phyloP scores from a whole-genome alignment of 2,888 invertebrate genomes.

The Xestia ashworthii region DNA sequence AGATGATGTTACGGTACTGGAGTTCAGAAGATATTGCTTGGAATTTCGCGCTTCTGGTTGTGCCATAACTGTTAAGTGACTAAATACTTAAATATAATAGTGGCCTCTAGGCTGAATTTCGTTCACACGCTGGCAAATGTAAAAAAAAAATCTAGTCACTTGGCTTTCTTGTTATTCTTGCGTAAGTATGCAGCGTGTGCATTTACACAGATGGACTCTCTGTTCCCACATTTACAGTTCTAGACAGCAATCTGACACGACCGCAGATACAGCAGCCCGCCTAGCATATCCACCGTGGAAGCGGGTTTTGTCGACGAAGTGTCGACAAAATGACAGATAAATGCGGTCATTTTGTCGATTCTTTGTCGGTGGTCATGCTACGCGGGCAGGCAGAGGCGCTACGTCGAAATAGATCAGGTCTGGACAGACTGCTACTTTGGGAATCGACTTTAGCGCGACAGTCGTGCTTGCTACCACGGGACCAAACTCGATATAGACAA shows the following conservation, averaged over 20 bases:
- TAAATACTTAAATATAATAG: neutral
- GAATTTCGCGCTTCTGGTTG: neutral
- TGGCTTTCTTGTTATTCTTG: neutral
- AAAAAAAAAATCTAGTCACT: neutral
- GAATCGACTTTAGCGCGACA: neutral
- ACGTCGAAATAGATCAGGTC: neutral
- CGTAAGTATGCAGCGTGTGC: neutral
- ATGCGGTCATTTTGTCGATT: too few relatives aligned
- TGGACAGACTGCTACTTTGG: neutral
- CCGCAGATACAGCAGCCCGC: neutral
- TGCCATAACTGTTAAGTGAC: neutral
- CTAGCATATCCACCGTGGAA: too few relatives aligned
- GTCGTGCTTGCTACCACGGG: neutral
- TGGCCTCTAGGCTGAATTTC: neutral
- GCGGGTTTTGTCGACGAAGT: too few relatives aligned
- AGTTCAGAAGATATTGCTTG: neutral
- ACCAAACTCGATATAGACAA: neutral
- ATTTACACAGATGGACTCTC: neutral
- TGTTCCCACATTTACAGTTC: neutral
- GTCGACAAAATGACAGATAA: too few relatives aligned
- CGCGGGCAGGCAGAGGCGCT: neutral
- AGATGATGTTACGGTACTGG: neutral
- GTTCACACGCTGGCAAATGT: neutral
- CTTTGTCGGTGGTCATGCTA: too few relatives aligned
- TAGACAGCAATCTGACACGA: neutral